Conservation (phyloP, 2,113 vertebrate genomes). For the Alces alces region DNA sequence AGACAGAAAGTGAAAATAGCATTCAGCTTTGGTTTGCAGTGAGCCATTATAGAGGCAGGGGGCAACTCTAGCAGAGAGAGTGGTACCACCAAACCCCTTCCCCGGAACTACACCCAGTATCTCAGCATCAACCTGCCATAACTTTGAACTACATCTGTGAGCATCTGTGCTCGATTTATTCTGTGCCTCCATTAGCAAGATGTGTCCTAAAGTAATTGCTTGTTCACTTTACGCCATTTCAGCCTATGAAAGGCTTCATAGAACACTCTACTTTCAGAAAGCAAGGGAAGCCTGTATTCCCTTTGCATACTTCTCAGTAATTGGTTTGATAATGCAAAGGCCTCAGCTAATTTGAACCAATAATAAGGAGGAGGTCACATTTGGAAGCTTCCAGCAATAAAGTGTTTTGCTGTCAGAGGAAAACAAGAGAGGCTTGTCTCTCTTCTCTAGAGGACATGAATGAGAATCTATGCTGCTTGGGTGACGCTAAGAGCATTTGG, state of each 20-base stretch:
- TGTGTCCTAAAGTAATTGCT: neutral
- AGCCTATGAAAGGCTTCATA: neutral
- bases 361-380: neutral
- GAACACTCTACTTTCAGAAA: neutral
- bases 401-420: neutral
- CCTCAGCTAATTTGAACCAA: neutral
- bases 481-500: neutral
- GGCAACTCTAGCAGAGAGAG: neutral
- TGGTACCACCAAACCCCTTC: neutral
- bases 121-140: neutral
- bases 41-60: neutral
- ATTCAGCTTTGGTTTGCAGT: neutral
- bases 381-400: neutral
- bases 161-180: neutral
- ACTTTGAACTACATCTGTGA: neutral
- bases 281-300: neutral
- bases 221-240: neutral
- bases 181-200: neutral
- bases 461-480: neutral
- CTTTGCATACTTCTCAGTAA: neutral
- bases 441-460: neutral
- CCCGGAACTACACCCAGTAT: neutral
- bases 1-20: neutral
- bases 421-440: neutral
- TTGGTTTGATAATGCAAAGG: neutral